phyloP scores from a whole-genome alignment of 2,113 vertebrate genomes.

The Chionodraco myersi region DNA sequence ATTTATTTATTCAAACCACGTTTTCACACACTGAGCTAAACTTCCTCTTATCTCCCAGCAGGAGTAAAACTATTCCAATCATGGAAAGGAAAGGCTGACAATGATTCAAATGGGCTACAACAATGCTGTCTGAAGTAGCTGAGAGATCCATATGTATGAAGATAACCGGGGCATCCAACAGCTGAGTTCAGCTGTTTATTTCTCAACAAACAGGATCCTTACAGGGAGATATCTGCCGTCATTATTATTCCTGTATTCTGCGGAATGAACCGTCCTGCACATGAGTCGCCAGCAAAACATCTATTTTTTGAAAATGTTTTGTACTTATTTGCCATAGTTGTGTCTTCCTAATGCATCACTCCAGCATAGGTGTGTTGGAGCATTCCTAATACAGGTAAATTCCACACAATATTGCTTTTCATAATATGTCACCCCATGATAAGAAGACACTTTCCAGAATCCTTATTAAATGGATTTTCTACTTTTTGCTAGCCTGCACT shows the following conservation, averaged over 20 bases:
- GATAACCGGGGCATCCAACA: conserved; percentile 45
- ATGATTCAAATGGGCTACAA: conserved; percentile 53
- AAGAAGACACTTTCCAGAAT: conserved; percentile 28
- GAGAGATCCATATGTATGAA: conserved; percentile 62
- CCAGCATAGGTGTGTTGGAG: neutral
- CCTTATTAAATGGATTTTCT: conserved; percentile 43
- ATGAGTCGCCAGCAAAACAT: conserved; percentile 26
- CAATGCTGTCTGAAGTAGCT: conserved; percentile 43
- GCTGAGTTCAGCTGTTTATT: conserved; percentile 57
- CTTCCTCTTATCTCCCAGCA: conserved; percentile 29
- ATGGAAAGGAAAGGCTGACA: conserved; percentile 50
- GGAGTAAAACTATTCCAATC: conserved; percentile 47
- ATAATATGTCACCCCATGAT: conserved; percentile 5
- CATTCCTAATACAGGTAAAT: conserved; percentile 16
- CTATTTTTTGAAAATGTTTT: conserved; percentile 1
- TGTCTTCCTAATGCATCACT: neutral
- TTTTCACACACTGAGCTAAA: conserved; percentile 16
- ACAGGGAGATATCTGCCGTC: conserved; percentile 28
- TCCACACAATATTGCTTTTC: conserved; percentile 25
- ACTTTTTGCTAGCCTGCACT: conserved; percentile 46
- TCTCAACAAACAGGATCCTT: conserved; percentile 38
- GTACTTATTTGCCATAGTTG: neutral
- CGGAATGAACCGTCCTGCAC: conserved; percentile 37
- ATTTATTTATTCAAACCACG: conserved; percentile 22
- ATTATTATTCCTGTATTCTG: conserved; percentile 51